Conservation (phyloP, 92 coral and sea anemone genomes). For the Metridium senile region DNA sequence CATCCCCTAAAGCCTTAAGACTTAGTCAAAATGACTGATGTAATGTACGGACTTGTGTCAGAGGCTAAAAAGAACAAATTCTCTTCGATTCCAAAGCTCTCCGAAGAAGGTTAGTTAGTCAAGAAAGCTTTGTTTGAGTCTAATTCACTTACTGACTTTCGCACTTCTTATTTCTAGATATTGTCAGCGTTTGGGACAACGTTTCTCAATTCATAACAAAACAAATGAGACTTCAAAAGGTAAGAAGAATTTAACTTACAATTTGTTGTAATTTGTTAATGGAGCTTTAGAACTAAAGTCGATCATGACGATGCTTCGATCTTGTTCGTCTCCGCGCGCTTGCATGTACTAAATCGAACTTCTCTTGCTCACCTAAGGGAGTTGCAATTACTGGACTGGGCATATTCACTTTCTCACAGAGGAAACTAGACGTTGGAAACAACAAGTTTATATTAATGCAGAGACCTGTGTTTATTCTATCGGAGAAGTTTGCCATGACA, state of each 20-base stretch:
- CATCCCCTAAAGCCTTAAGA: constrained; percentile 1
- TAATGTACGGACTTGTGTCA: constrained; percentile 81
- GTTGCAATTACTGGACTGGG: constrained; percentile 94
- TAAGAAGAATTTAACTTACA: constrained; percentile 20
- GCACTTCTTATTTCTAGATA: constrained; percentile 54
- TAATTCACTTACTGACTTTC: constrained; percentile 5
- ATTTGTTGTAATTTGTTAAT: neutral
- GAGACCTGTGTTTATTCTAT: constrained; percentile 91
- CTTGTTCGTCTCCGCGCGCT: no score
- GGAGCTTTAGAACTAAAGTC: neutral
- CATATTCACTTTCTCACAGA: constrained; percentile 86
- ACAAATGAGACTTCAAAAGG: constrained; percentile 96
- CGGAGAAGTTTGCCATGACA: constrained; percentile 98
- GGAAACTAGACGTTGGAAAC: constrained; percentile 90
- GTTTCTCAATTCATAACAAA: constrained; percentile 82
- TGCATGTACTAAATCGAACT: no score
- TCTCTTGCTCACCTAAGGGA: no score
- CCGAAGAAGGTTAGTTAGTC: constrained; percentile 80
- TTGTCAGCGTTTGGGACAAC: constrained; percentile 95
- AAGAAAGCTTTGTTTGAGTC: constrained; percentile 1
- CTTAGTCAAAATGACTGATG: constrained; percentile 89
- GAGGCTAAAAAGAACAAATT: constrained; percentile 91
- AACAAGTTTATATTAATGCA: constrained; percentile 86
- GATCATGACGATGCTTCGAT: no score
- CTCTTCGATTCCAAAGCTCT: constrained; percentile 92